These are phyloP conservation scores for Strix occidentalis DNA, from an alignment of 2,797 vertebrate species.

Conservation along the genomic window DNA sequence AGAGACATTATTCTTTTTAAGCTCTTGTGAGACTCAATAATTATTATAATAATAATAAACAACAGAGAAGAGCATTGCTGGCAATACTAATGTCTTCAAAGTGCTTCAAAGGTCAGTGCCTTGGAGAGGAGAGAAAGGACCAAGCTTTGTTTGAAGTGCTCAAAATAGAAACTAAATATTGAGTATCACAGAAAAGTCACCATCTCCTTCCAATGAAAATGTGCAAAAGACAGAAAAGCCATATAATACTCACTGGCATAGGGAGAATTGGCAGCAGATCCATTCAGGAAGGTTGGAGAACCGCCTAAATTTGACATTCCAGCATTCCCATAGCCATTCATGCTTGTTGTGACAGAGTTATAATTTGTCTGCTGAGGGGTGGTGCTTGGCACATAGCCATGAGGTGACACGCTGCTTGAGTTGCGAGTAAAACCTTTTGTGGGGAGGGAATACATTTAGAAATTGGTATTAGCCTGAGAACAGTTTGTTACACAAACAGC, in stretches of 20 bases:
- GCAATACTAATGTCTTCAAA: background rate
- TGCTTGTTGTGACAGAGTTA: constrained; percentile 94
- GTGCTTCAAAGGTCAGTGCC: background rate
- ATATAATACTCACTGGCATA: constrained; percentile 91
- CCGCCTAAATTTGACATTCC: constrained; percentile 96
- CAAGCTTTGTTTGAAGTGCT: background rate
- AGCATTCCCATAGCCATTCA: constrained; percentile 95
- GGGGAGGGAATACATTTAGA: constrained; percentile 36
- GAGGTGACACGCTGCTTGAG: constrained; percentile 95
- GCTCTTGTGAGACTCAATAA: background rate
- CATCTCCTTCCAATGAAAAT: background rate
- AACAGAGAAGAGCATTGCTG: background rate
- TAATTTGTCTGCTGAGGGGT: constrained; percentile 96
- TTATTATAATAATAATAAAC: background rate
- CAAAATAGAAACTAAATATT: background rate
- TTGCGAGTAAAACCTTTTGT: constrained; percentile 92
- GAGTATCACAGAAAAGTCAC: background rate
- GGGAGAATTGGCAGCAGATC: constrained; percentile 96
- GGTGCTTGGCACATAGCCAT: constrained; percentile 95
- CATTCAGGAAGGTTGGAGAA: constrained; percentile 96
- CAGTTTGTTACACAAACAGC: background rate
- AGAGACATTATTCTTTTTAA: background rate
- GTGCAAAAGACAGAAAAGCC: background rate
- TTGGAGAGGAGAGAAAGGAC: background rate
- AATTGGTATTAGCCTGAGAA: background rate